Evolutionary conservation across 1,140 invertebrate genomes (phyloP).

Genomic region (Cryptotermes secundus): DNA sequence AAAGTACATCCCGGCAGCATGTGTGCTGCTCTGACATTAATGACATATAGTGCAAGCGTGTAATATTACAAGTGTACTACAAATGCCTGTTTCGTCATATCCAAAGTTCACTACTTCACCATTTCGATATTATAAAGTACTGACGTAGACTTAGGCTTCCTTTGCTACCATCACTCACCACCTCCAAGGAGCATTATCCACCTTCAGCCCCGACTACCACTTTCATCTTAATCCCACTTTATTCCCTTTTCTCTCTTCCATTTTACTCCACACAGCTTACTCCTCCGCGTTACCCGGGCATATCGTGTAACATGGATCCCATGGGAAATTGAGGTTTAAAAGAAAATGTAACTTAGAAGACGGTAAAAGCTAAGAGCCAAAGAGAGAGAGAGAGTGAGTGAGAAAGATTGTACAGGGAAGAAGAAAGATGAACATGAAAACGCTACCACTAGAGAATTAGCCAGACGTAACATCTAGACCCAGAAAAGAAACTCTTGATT

Average conservation of each 20-base stretch:
- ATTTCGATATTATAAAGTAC: neutral
- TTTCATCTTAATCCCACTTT: neutral
- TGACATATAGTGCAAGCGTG: neutral
- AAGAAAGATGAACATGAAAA: neutral
- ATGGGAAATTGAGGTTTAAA: slow-evolving; percentile 6
- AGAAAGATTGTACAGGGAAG: no score
- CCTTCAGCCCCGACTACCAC: neutral
- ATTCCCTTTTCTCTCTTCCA: neutral
- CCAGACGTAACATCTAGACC: neutral
- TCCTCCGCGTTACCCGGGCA: neutral
- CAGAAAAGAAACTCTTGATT: neutral
- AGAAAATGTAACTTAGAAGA: neutral
- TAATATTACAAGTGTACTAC: neutral
- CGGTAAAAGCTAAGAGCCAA: neutral
- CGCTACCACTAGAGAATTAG: neutral
- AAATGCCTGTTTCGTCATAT: neutral
- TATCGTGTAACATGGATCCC: neutral
- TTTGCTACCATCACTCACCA: neutral
- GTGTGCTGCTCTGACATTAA: neutral
- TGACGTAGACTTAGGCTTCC: neutral
- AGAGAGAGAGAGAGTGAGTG: neutral
- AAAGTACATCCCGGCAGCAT: neutral
- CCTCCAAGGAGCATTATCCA: neutral
- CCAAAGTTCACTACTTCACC: neutral
- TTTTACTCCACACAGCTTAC: neutral